A percentile compares a stretch with the other conserved stretches of the same genome.
These are phyloP conservation scores for Heliconius cydno DNA, from an alignment of 2,888 invertebrate species.

Conservation along the genomic window DNA sequence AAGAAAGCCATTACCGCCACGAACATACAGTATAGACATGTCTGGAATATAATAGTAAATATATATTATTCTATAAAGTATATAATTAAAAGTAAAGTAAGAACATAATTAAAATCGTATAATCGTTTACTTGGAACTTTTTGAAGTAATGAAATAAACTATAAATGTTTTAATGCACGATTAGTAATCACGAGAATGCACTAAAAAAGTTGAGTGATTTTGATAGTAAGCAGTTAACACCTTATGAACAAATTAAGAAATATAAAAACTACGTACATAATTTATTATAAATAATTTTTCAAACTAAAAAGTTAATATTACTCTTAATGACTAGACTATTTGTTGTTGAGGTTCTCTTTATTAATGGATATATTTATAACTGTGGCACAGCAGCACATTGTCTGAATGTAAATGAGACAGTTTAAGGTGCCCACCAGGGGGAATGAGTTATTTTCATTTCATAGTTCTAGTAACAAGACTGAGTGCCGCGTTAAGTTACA, in stretches of 20 bases:
- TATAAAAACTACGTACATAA: background rate
- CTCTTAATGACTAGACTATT: too few relatives aligned
- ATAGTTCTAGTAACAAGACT: too few relatives aligned
- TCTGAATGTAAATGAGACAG: background rate
- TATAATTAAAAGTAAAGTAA: background rate
- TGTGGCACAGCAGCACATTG: too few relatives aligned
- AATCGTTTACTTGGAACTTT: background rate
- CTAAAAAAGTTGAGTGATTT: background rate
- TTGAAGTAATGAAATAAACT: background rate
- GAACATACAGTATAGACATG: conserved; percentile 97
- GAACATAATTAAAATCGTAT: background rate
- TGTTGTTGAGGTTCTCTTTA: too few relatives aligned
- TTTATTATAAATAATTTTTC: too few relatives aligned
- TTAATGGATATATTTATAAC: too few relatives aligned
- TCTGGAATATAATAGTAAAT: conserved; percentile 77
- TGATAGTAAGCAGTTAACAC: background rate
- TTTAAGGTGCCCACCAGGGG: too few relatives aligned
- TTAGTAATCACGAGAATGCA: background rate
- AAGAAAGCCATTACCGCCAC: conserved; percentile 99
- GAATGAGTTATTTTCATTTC: too few relatives aligned
- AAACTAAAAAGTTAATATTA: too few relatives aligned
- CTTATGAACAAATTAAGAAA: background rate
- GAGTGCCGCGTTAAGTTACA: background rate
- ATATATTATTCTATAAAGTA: background rate
- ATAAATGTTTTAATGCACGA: background rate